Percentiles rank a stretch among this genome's conserved stretches.
phyloP scores from a whole-genome alignment of 2,113 vertebrate genomes.

The Istiophorus platypterus region DNA sequence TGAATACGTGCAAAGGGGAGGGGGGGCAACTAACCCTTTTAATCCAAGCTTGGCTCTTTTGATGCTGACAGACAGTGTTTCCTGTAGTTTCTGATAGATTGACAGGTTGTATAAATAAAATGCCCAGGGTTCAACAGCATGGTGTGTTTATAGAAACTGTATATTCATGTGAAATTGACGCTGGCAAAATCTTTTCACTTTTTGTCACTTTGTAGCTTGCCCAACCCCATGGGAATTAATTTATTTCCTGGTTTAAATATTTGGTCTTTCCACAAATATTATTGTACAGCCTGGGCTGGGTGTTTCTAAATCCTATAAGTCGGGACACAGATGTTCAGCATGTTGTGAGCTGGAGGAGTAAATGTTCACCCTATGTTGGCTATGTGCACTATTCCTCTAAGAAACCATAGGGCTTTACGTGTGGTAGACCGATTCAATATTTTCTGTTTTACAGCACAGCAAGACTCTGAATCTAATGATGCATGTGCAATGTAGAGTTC shows the following conservation, averaged over 20 bases:
- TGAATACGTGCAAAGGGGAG: conserved; percentile 18
- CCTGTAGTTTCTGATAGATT: conserved; percentile 49
- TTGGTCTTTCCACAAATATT: conserved; percentile 4
- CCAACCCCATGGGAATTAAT: background rate
- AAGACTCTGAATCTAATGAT: background rate
- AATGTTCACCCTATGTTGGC: background rate
- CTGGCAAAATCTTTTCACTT: background rate
- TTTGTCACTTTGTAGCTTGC: background rate
- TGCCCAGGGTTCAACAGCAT: conserved; percentile 42
- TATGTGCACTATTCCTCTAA: background rate
- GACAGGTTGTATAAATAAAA: conserved; percentile 68
- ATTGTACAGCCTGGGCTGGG: conserved; percentile 38
- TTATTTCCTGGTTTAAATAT: conserved; percentile 33
- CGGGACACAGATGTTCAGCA: background rate
- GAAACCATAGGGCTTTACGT: background rate
- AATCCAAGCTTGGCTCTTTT: conserved; percentile 50
- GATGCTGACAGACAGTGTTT: conserved; percentile 54
- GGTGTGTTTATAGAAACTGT: conserved; percentile 55
- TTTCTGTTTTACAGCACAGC: background rate
- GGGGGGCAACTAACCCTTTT: conserved; percentile 58
- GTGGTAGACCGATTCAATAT: background rate
- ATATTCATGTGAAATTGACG: conserved; percentile 41
- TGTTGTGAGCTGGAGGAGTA: background rate
- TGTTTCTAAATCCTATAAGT: conserved; percentile 11
- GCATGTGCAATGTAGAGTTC: too few species aligned